Conservation (phyloP, 92 coral and sea anemone species). For the Parazoanthus swiftii region DNA sequence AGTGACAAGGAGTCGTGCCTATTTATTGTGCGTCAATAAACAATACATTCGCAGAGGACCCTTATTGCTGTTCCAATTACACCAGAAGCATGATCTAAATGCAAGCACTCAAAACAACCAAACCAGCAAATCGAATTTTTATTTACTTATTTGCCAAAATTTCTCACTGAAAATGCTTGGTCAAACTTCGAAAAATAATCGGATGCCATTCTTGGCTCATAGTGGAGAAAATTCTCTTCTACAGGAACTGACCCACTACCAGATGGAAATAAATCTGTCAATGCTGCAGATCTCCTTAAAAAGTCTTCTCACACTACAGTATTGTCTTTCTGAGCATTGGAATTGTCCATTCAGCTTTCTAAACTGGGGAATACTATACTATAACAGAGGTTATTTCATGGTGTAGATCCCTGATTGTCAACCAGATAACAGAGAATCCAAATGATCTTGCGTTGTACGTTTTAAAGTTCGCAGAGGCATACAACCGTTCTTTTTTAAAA, state of each 20-base stretch:
- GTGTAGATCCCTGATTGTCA: neutral
- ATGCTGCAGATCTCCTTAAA: neutral
- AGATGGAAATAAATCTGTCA: neutral
- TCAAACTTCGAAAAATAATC: no score
- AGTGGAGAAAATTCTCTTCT: conserved; percentile 14
- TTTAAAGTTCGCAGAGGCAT: neutral
- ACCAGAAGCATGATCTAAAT: no score
- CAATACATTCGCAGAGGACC: no score
- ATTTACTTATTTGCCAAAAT: no score
- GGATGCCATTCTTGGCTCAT: neutral
- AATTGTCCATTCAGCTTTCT: neutral
- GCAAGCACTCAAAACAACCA: no score
- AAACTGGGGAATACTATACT: neutral
- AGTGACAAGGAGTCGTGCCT: no score
- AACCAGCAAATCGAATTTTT: no score
- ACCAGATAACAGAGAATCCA: neutral
- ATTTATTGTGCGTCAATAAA: no score
- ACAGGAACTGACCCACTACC: conserved; percentile 17
- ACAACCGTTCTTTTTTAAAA: no score
- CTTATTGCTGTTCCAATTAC: no score
- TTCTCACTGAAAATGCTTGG: no score
- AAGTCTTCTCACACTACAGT: neutral
- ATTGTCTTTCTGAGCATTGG: neutral
- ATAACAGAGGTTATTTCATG: neutral
- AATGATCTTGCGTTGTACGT: neutral